Base-by-base conservation (phyloP, 2,797 vertebrate genomes). In the Acanthurus leucopareius region DNA sequence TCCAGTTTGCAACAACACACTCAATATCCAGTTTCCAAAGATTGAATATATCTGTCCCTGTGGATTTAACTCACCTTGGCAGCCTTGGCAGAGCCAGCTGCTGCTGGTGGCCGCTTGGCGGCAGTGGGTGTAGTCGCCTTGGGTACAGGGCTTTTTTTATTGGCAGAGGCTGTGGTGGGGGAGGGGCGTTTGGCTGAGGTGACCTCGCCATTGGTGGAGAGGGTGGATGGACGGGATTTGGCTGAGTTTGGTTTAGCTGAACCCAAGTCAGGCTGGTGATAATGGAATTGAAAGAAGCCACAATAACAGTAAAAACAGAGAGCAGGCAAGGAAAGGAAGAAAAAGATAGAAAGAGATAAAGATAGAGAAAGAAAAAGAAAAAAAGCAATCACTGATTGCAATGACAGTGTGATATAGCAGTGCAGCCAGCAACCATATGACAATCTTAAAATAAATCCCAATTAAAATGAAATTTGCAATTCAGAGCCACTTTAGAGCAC, bases 131-230 rank as follows among this genome's bases (percentile, higher is more conserved):
- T 94, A 79, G 93, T 90, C 19, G 89, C 90, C 93, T 95, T 96
- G 84, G 93, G 68, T 7, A 83, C 79, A 13, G 94, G 92, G 90
- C 94, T 92, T 89, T 98, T 98, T 97, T 97, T 99, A 95, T 94
- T 96, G 81, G 90, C 86, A 85, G 95, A 78, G 73, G 78, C 82
- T 65, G 95, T 84, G 85, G 89, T 88, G 13, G 96, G 95, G 90
- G 93, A 92, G 65, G 92, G 91, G 81, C 95, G 95, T 93, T 96
- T 98, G 91, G 96, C 93, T 78, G 93, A 92, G 81, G 92, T 89
- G 85, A 86, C 89, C 83, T 93, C 91, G 83, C 90, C 92, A 88
- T 90, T 92, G 87, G 93, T 93, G 77, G 96, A 86, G 86, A 96
- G 90, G 25, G 92, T 94, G 86, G 92, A 92, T 79, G 94, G 94